Percentiles rank a stretch among this genome's conserved stretches.
These are phyloP conservation scores for Corythaixoides concolor DNA, from an alignment of 2,113 vertebrate genomes.

Conservation along the genomic window DNA sequence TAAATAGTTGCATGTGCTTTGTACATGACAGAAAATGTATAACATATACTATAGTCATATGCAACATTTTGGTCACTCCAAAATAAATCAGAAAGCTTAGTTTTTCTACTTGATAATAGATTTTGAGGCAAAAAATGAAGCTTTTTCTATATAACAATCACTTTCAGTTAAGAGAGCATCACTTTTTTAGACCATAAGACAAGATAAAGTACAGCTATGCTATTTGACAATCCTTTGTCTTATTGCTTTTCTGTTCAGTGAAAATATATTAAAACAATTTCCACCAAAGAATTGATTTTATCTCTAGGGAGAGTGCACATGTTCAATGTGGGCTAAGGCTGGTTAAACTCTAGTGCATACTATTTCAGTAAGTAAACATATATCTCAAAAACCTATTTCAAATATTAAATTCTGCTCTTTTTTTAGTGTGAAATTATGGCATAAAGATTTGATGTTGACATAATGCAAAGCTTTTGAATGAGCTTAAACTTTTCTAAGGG, in stretches of 20 bases:
- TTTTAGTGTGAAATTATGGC: not conserved
- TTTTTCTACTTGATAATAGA: not conserved
- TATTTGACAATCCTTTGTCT: not conserved
- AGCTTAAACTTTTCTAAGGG: not conserved
- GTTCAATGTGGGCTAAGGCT: not conserved
- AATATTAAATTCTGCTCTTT: not conserved
- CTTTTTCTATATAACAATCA: not conserved
- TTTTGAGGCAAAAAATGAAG: not conserved
- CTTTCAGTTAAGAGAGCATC: not conserved
- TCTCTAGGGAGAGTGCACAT: not conserved
- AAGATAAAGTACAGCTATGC: not conserved
- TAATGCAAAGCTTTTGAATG: not conserved
- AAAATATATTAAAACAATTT: constrained; percentile 43
- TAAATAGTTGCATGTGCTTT: not conserved
- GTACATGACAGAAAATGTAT: not conserved
- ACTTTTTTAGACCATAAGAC: not conserved
- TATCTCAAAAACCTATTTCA: not conserved
- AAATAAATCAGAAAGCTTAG: not conserved
- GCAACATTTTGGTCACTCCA: not conserved
- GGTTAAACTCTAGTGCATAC: not conserved
- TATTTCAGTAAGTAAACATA: not conserved
- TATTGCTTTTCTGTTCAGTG: not conserved
- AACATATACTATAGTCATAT: not conserved
- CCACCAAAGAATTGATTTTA: constrained; percentile 18
- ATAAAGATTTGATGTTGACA: not conserved